phyloP scores from a whole-genome alignment of 2,888 invertebrate genomes.

The Macroteleia sp. region DNA sequence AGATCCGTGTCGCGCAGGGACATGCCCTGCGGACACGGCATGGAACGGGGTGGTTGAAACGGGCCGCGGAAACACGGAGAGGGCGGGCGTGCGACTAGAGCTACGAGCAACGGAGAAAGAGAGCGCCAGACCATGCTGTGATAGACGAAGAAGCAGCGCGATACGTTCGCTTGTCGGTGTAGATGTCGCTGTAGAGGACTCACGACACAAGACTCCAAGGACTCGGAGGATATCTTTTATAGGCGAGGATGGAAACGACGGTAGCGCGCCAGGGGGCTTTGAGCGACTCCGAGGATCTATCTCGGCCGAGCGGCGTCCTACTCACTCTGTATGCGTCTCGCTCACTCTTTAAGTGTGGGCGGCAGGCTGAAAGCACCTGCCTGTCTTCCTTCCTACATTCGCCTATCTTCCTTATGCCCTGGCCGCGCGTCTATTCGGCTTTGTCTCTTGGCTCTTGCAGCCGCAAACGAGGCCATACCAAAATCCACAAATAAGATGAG shows the following conservation, averaged over 20 bases:
- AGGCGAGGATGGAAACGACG: slow-evolving; percentile 71
- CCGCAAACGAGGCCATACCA: slow-evolving; percentile 66
- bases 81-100: slow-evolving; percentile 80
- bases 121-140: slow-evolving; percentile 70
- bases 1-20: slow-evolving; percentile 63
- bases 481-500: slow-evolving; percentile 62
- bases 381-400: slow-evolving; percentile 30
- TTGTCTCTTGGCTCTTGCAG: slow-evolving; percentile 58
- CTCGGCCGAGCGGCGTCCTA: slow-evolving; percentile 28
- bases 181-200: slow-evolving; percentile 65
- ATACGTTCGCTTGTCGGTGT: slow-evolving; percentile 35
- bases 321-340: slow-evolving; percentile 14
- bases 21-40: slow-evolving; percentile 68
- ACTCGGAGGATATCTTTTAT: slow-evolving; percentile 79
- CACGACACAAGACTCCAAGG: slow-evolving; percentile 71
- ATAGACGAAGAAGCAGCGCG: slow-evolving; percentile 62
- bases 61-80: slow-evolving; percentile 83
- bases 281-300: slow-evolving; percentile 70
- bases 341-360: slow-evolving; percentile 42
- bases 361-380: slow-evolving; percentile 26
- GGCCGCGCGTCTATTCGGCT: slow-evolving; percentile 45
- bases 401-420: slow-evolving; percentile 24
- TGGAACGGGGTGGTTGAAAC: slow-evolving; percentile 82
- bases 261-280: slow-evolving; percentile 71
- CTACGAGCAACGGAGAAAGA: slow-evolving; percentile 74